Evolutionary conservation across 2,797 vertebrate genomes (phyloP), one percentile per base, ranked within the genome.

Genomic region (Hyperoplus lanceolatus): DNA sequence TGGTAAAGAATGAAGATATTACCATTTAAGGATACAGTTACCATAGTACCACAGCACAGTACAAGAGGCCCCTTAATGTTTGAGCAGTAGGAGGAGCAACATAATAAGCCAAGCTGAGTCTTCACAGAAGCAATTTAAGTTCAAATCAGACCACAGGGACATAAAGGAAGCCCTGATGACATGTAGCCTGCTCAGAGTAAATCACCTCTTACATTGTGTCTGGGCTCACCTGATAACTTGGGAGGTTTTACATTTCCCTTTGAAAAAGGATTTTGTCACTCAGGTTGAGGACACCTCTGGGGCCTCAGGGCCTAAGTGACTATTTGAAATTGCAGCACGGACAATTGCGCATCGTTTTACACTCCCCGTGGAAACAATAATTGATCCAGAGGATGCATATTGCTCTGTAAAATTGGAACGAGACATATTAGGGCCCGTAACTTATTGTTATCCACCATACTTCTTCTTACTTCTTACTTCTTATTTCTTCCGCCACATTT

Each of bases 91-190:
- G 82, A 91, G 87, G 91, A 86, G 90, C 89, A 82, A 80, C 63
- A 80, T 92, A 90, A 92, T 91, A 86, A 90, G 83, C 78, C 70
- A 70, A 77, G 80, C 76, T 66, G 72, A 87, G 89, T 91, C 90
- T 83, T 91, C 90, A 85, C 88, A 77, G 83, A 92, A 89, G 92
- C 93, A 94, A 95, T 95, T 95, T 94, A 92, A 91, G 93, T 92
- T 93, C 82, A 94, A 94, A 95, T 95, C 91, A 94, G 93, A 91
- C 90, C 90, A 87, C 57, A 63, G 89, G 88, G 92, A 94, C 87
- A 88, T 85, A 85, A 82, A 87, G 86, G 91, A 92, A 93, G 87
- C 87, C 87, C 81, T 55, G 74, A 89, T 93, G 94, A 94, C 93
- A 94, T 85, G 82, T 74, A 81, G 86, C 85, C 90, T 74, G 90